Evolutionary conservation across 2,797 vertebrate genomes (phyloP), one percentile per base, ranked within the genome.

Genomic region (Thunnus albacares): DNA sequence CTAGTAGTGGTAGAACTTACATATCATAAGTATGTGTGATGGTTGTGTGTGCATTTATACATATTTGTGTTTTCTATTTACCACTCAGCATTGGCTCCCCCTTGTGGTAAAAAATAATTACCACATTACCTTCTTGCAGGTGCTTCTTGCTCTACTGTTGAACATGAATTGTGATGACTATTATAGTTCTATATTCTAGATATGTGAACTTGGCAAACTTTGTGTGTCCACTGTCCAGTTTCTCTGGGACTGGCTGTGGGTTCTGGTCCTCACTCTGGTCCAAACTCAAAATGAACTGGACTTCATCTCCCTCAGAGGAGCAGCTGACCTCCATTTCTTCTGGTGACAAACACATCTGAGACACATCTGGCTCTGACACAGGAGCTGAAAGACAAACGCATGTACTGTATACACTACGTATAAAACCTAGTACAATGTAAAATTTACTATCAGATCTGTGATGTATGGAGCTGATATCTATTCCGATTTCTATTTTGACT

Each of bases 291-390:
- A 15, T 45, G 1, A 86, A 66, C 7, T 82, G 2, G 7, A 71
- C 33, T 28, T 6, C 30, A 6, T 75, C 73, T 66, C 49, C 81
- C 2, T 70, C 15, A 12, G 71, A 66, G 41, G 57, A 86, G 52
- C 84, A 89, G 5, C 51, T 84, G 59, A 87, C 51, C 10, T 17
- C 13, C 60, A 53, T 73, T 47, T 61, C 24, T 15, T 51, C 71
- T 52, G 22, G 15, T 68, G 82, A 61, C 26, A 68, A 52, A 79
- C 87, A 83, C 1, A 0, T 60, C 64, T 87, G 82, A 63, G 52
- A 83, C 52, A 85, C 71, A 18, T 3, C 49, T 68, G 77, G 84
- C 17, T 82, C 20, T 22, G 77, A 76, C 38, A 85, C 58, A 6
- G 72, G 58, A 72, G 15, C 83, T 88, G 80, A 1, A 75, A 74